phyloP scores from a whole-genome alignment of 2,113 vertebrate genomes.

The Malurus cyaneus region DNA sequence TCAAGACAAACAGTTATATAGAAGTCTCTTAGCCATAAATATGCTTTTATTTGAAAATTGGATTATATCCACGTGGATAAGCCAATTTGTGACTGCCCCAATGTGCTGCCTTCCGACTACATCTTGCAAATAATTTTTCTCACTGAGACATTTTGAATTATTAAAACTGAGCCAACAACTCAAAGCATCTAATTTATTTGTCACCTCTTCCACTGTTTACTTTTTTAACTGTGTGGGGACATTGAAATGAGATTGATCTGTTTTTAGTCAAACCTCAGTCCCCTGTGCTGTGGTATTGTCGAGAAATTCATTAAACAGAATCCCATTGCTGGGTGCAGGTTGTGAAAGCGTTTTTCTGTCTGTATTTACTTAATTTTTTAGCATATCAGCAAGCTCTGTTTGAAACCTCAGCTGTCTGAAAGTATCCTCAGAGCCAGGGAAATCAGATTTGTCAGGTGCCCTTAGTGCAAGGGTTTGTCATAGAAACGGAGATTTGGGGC shows the following conservation, averaged over 20 bases:
- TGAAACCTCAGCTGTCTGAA: not conserved
- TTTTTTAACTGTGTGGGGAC: not conserved
- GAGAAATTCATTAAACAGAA: not conserved
- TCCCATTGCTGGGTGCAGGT: not conserved
- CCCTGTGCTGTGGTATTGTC: not conserved
- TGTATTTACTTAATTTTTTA: not conserved
- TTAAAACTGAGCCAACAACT: slow-evolving; percentile 25
- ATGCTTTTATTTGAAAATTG: not conserved
- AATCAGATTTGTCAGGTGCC: not conserved
- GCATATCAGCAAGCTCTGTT: not conserved
- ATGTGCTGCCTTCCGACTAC: slow-evolving; percentile 1
- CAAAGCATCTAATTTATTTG: slow-evolving; percentile 5
- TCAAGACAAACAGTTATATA: not conserved
- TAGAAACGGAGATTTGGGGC: not conserved
- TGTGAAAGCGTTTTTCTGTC: not conserved
- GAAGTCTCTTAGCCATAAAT: not conserved
- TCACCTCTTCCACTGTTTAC: slow-evolving; percentile 3
- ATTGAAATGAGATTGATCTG: not conserved
- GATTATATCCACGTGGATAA: not conserved
- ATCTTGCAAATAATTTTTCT: not conserved
- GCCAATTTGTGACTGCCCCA: not conserved
- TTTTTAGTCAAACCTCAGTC: not conserved
- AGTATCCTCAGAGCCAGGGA: not conserved
- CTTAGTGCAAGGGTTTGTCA: not conserved
- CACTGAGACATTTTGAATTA: slow-evolving; percentile 13